phyloP scores from a whole-genome alignment of 2,113 vertebrate species.

The Heterotilapia buettikoferi region DNA sequence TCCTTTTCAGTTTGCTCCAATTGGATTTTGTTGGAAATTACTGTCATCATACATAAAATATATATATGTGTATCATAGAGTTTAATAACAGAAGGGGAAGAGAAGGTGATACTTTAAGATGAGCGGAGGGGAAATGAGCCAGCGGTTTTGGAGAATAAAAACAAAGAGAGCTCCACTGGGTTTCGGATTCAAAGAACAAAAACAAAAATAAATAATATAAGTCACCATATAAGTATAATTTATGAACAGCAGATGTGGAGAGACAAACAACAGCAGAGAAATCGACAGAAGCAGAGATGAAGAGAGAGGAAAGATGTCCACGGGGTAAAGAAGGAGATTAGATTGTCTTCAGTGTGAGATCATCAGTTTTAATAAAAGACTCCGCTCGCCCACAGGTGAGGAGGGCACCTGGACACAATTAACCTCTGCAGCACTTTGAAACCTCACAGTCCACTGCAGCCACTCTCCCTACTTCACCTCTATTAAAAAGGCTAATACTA shows the following conservation, averaged over 20 bases:
- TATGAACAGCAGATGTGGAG: background rate
- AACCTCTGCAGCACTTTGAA: background rate
- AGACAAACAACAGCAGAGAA: background rate
- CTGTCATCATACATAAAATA: background rate
- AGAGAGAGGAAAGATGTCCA: background rate
- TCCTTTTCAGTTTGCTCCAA: background rate
- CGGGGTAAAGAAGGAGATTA: background rate
- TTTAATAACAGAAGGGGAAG: background rate
- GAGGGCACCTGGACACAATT: conserved; percentile 10
- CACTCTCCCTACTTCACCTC: background rate
- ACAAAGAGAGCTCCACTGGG: background rate
- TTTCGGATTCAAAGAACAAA: background rate
- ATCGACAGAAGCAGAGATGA: background rate
- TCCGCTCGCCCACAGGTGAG: background rate
- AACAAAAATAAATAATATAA: background rate
- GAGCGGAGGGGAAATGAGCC: background rate
- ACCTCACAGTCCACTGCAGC: background rate
- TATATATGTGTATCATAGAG: background rate
- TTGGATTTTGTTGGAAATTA: background rate
- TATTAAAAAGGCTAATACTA: background rate
- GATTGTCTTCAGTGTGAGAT: background rate
- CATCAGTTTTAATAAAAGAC: background rate
- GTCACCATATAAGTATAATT: background rate
- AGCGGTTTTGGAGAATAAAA: background rate
- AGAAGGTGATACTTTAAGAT: background rate